Evolutionary conservation across 2,113 vertebrate genomes (phyloP).

Genomic region (Salvator merianae): DNA sequence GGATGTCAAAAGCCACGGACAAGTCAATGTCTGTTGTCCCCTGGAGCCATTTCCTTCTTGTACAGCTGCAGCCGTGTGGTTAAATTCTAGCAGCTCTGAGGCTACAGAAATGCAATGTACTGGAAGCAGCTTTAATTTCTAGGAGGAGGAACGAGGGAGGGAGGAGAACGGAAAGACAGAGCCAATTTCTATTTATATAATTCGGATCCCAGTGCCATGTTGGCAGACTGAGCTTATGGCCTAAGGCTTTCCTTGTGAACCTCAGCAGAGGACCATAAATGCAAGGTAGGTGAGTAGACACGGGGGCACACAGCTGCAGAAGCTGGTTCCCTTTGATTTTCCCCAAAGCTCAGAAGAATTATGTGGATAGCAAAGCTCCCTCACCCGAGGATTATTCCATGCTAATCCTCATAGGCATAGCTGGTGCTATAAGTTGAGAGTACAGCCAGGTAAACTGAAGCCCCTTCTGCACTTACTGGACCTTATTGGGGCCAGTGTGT

Average conservation of each 20-base stretch:
- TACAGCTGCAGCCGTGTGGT: not conserved
- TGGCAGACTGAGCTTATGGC: conserved; percentile 13
- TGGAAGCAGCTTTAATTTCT: conserved; percentile 1
- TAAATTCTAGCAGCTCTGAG: conserved; percentile 1
- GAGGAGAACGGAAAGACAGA: not conserved
- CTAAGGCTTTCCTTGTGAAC: not conserved
- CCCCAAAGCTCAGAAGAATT: too few species aligned
- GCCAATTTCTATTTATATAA: conserved; percentile 27
- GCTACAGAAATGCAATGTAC: conserved; percentile 20
- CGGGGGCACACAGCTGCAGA: too few species aligned
- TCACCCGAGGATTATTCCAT: too few species aligned
- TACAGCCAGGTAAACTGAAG: too few species aligned
- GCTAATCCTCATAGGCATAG: too few species aligned
- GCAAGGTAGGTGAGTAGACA: not conserved
- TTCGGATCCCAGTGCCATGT: conserved; percentile 18
- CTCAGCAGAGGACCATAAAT: too few species aligned
- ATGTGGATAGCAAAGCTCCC: too few species aligned
- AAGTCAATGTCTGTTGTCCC: conserved; percentile 18
- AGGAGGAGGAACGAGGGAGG: not conserved
- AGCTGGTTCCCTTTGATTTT: too few species aligned
- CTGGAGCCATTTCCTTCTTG: conserved; percentile 10
- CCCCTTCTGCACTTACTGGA: too few species aligned
- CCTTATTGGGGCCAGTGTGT: too few species aligned
- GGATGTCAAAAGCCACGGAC: conserved; percentile 1
- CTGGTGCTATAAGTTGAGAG: too few species aligned